Evolutionary conservation across 2,888 invertebrate species (phyloP).

Genomic region (Caenorhabditis sp.): DNA sequence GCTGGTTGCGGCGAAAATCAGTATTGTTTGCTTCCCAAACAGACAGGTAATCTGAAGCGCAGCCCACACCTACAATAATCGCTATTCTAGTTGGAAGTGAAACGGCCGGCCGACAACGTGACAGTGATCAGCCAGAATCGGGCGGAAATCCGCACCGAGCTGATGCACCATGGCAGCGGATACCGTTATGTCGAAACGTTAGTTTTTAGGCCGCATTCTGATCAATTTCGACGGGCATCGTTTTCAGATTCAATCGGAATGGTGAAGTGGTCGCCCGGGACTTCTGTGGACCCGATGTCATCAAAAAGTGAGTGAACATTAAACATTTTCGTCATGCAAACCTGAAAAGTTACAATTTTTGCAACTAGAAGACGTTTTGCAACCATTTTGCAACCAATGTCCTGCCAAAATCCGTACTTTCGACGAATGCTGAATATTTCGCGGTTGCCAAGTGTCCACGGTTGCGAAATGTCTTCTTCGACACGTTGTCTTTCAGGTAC

Average conservation of each 20-base stretch:
- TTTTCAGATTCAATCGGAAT: slow-evolving; percentile 38
- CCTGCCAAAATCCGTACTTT: no score
- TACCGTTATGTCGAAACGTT: slow-evolving; percentile 24
- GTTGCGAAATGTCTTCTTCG: no score
- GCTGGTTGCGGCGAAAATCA: slow-evolving; percentile 2
- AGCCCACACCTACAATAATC: no score
- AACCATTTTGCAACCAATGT: no score
- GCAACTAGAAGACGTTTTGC: no score
- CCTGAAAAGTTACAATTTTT: no score
- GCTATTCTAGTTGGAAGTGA: slow-evolving; percentile 46
- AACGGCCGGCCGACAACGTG: slow-evolving; percentile 27
- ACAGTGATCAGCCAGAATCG: slow-evolving; percentile 38
- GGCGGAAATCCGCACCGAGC: slow-evolving; percentile 37
- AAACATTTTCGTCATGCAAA: no score
- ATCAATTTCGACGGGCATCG: neutral
- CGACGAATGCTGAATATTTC: no score
- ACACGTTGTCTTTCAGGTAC: slow-evolving; percentile 35
- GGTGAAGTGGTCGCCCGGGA: slow-evolving; percentile 18
- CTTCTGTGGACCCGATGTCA: neutral
- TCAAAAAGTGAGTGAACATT: slow-evolving; percentile 6
- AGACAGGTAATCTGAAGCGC: no score
- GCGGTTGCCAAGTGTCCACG: no score
- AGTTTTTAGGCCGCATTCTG: neutral
- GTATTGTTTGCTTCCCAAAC: neutral
- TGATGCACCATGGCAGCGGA: slow-evolving; percentile 2